phyloP scores from a whole-genome alignment of 92 coral and sea anemone genomes.

The Bergia puertoricense region DNA sequence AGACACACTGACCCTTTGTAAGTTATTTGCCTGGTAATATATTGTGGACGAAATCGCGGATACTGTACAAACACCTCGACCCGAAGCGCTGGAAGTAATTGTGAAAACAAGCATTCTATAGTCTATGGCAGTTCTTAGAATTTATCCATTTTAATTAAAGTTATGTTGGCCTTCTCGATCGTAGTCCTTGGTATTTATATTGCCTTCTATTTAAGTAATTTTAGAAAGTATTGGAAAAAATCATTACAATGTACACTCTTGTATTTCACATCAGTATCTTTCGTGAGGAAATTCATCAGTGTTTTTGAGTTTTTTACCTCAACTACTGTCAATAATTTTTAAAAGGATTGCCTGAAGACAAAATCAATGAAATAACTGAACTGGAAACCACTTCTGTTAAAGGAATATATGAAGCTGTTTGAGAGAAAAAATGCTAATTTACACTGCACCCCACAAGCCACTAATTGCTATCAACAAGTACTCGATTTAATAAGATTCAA shows the following conservation, averaged over 20 bases:
- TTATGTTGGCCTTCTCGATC: no score
- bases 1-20: not conserved
- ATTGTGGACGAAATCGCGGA: no score
- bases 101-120: no score
- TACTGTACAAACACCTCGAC: no score
- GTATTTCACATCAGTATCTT: no score
- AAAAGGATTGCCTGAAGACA: not conserved
- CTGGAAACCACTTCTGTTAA: not conserved
- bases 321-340: not conserved
- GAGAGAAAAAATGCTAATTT: not conserved
- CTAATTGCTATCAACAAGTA: slow-evolving; percentile 10
- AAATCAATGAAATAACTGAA: not conserved
- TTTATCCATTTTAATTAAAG: no score
- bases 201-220: no score
- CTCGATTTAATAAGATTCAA: not conserved
- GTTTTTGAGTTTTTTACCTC: not conserved
- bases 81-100: no score
- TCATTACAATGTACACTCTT: not conserved
- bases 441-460: not conserved
- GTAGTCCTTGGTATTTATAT: no score
- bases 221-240: no score
- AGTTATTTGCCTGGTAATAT: no score
- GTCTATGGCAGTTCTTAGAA: no score
- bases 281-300: not conserved
- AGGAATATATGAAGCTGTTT: not conserved